Evolutionary conservation across 2,113 vertebrate genomes (phyloP).

Genomic region (Equus przewalskii): DNA sequence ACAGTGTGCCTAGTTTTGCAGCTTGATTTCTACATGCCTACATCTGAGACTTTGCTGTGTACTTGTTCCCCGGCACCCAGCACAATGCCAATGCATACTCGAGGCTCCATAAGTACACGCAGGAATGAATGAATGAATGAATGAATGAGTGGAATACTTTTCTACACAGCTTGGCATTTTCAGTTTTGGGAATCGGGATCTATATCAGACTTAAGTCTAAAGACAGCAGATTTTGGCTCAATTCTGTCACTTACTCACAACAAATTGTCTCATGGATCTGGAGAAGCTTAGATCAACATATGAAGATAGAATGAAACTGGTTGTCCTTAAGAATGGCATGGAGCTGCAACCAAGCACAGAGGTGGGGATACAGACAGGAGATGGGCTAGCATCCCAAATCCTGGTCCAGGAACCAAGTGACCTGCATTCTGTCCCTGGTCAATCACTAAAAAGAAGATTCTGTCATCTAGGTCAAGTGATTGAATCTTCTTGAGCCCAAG

Average conservation of each 20-base stretch:
- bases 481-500: not conserved
- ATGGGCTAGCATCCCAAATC: not conserved
- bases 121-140: not conserved
- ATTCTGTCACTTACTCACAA: not conserved
- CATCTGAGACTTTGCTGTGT: not conserved
- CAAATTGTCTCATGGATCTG: not conserved
- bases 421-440: not conserved
- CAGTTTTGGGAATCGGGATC: not conserved
- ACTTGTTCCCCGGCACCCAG: not conserved
- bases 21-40: not conserved
- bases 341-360: not conserved
- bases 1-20: not conserved
- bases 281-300: not conserved
- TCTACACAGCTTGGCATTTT: not conserved
- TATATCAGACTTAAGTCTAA: not conserved
- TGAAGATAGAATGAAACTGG: not conserved
- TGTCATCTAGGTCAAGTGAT: not conserved
- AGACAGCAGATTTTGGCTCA: conserved; percentile 1
- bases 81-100: too few species aligned
- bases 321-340: not conserved
- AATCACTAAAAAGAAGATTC: not conserved
- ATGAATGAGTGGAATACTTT: not conserved
- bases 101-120: not conserved
- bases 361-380: not conserved
- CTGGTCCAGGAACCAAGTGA: not conserved